Evolutionary conservation across 2,888 invertebrate species (phyloP).

Genomic region (Pyrochroa serraticornis): DNA sequence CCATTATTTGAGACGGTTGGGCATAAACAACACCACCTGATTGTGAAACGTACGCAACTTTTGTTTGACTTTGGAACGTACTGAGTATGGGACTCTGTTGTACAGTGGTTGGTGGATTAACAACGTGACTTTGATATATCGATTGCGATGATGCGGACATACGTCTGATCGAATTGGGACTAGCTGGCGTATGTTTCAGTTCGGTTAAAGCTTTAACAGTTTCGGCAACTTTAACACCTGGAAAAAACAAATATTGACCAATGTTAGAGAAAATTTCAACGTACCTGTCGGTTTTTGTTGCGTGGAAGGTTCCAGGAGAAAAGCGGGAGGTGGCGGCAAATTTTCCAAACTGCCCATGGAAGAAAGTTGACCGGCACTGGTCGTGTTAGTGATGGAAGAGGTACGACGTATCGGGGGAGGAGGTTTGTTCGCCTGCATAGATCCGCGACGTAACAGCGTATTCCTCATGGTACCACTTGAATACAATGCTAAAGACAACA

Average conservation of each 20-base stretch:
- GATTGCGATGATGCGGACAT: conserved; percentile 53
- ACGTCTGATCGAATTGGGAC: conserved; percentile 75
- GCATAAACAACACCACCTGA: conserved; percentile 60
- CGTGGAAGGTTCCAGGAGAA: conserved; percentile 65
- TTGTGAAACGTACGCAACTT: conserved; percentile 55
- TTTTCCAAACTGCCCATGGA: conserved; percentile 60
- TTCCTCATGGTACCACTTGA: conserved; percentile 52
- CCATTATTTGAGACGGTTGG: conserved; percentile 60
- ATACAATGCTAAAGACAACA: conserved; percentile 39
- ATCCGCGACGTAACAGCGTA: conserved; percentile 64
- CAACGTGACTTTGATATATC: conserved; percentile 42
- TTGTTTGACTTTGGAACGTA: conserved; percentile 52
- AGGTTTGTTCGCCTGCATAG: conserved; percentile 69
- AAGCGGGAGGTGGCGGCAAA: conserved; percentile 79
- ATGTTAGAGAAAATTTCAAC: not conserved
- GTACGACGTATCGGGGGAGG: conserved; percentile 85
- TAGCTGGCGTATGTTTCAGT: conserved; percentile 84
- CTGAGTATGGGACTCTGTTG: conserved; percentile 47
- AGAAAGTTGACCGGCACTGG: conserved; percentile 34
- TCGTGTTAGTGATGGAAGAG: conserved; percentile 66
- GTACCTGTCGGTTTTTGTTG: conserved; percentile 3
- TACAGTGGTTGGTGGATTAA: conserved; percentile 41
- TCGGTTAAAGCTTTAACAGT: conserved; percentile 86
- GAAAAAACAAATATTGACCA: not conserved
- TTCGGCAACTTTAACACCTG: conserved; percentile 76